Evolutionary conservation across 2,113 vertebrate species (phyloP).

Genomic region (Xiphophorus maculatus): DNA sequence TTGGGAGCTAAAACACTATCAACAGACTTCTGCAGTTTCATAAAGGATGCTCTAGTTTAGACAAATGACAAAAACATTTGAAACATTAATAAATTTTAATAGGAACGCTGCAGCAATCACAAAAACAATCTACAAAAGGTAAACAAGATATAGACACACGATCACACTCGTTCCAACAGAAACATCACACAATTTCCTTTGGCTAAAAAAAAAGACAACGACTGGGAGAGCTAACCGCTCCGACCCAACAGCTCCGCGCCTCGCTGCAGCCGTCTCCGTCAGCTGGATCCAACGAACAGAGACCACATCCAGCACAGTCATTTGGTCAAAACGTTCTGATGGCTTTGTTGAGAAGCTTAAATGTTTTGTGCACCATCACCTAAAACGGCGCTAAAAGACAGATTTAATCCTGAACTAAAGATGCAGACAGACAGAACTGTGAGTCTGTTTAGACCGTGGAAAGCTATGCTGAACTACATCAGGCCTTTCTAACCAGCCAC

Average conservation of each 20-base stretch:
- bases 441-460: not conserved
- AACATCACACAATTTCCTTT: conserved; percentile 52
- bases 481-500: conserved; percentile 5
- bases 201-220: conserved; percentile 37
- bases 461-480: not conserved
- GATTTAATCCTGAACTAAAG: not conserved
- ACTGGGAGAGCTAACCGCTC: conserved; percentile 8
- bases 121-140: conserved; percentile 39
- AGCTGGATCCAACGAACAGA: conserved; percentile 15
- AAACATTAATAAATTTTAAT: conserved; percentile 18
- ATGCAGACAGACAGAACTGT: not conserved
- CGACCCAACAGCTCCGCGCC: not conserved
- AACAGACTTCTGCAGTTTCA: too few species aligned
- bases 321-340: not conserved
- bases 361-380: not conserved
- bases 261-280: conserved; percentile 30
- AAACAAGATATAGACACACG: conserved; percentile 1
- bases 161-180: conserved; percentile 7
- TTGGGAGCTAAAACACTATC: too few species aligned
- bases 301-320: not conserved
- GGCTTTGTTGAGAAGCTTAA: not conserved
- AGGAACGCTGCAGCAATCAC: conserved; percentile 32
- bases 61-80: not conserved
- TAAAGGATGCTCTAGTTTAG: too few species aligned
- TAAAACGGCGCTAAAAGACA: not conserved